Conservation (phyloP, 2,888 invertebrate genomes). For the Sphinx pinastri region DNA sequence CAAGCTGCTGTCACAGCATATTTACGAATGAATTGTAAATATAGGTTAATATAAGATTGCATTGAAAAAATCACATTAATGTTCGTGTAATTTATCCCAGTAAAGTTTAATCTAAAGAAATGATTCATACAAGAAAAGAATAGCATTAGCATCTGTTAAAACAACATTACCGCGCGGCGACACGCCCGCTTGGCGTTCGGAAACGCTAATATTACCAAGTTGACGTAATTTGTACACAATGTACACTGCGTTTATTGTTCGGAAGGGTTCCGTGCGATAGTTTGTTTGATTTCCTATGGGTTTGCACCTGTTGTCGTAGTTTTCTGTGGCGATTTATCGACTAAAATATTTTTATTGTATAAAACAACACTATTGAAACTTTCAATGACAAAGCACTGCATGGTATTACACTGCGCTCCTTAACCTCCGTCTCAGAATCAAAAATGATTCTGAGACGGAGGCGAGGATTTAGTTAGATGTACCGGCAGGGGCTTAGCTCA, state of each 20-base stretch:
- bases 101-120: conserved; percentile 9
- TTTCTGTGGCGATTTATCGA: too few relatives aligned
- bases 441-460: too few relatives aligned
- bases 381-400: too few relatives aligned
- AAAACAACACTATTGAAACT: too few relatives aligned
- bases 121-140: conserved; percentile 48
- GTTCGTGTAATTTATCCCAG: conserved; percentile 2
- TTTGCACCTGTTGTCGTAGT: conserved; percentile 12
- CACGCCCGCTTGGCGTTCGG: conserved; percentile 64
- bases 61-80: not conserved
- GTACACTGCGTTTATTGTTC: conserved; percentile 21
- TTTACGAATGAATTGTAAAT: too few relatives aligned
- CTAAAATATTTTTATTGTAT: too few relatives aligned
- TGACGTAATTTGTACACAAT: conserved; percentile 54
- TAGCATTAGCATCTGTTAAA: conserved; percentile 80
- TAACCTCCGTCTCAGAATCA: too few relatives aligned
- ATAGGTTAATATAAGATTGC: too few relatives aligned
- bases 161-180: conserved; percentile 67
- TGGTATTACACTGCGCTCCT: too few relatives aligned
- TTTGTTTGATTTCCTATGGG: conserved; percentile 26
- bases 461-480: too few relatives aligned
- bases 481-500: too few relatives aligned
- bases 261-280: conserved; percentile 41
- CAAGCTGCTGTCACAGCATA: too few relatives aligned
- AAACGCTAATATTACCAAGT: conserved; percentile 66